A percentile compares a stretch with the other conserved stretches of the same genome.
phyloP scores from a whole-genome alignment of 2,888 invertebrate species.

The Andrena chrysosceles region DNA sequence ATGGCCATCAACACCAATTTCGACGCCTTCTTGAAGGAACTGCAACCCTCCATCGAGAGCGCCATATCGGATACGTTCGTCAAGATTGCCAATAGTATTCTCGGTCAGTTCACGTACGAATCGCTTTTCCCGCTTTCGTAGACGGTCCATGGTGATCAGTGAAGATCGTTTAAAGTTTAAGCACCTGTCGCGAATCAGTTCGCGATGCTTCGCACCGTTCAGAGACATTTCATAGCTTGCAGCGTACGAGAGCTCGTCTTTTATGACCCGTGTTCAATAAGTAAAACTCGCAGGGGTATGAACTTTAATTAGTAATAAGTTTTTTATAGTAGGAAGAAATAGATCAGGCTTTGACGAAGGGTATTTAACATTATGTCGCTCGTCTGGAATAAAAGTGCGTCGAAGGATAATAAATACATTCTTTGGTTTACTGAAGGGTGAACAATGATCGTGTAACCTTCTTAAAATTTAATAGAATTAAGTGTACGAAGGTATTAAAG shows the following conservation, averaged over 20 bases:
- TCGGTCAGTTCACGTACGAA: slow-evolving; percentile 86
- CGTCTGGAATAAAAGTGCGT: no score
- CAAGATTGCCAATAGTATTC: slow-evolving; percentile 87
- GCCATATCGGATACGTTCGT: slow-evolving; percentile 86
- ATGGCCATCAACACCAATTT: slow-evolving; percentile 88
- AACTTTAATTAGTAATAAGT: no score
- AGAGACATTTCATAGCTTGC: neutral
- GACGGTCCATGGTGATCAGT: neutral
- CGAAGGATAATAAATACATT: no score
- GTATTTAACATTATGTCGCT: no score
- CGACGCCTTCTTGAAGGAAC: slow-evolving; percentile 86
- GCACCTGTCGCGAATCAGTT: neutral
- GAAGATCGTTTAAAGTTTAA: neutral
- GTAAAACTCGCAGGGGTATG: no score
- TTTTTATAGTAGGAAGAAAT: no score
- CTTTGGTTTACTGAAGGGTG: no score
- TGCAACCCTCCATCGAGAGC: slow-evolving; percentile 87
- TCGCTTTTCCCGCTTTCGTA: slow-evolving; percentile 86
- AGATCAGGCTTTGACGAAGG: no score
- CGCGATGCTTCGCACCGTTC: neutral
- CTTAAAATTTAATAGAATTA: no score
- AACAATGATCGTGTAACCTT: no score
- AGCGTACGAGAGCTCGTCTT: neutral
- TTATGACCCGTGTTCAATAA: neutral
- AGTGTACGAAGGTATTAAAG: no score